These are phyloP conservation scores for Chromis chromis DNA, from an alignment of 2,797 vertebrate species.

Conservation along the genomic window DNA sequence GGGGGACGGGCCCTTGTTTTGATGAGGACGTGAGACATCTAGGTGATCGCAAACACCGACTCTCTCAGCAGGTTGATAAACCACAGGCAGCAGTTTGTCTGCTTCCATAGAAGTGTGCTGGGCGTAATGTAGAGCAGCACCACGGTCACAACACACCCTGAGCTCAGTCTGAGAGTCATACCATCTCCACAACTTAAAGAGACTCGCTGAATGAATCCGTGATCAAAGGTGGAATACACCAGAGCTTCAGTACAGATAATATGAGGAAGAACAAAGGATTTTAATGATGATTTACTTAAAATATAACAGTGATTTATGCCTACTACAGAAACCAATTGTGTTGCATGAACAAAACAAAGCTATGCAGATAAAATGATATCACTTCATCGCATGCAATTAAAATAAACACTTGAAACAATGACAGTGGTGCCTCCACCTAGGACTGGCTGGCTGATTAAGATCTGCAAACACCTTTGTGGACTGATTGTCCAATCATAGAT, in stretches of 20 bases:
- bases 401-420: not conserved
- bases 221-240: no score
- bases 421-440: no score
- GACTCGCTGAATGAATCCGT: no score
- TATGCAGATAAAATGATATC: not conserved
- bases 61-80: constrained; percentile 39
- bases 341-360: not conserved
- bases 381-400: not conserved
- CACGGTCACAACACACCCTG: not conserved
- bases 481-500: no score
- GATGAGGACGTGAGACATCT: constrained; percentile 53
- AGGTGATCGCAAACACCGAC: constrained; percentile 39
- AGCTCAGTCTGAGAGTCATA: not conserved
- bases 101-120: not conserved
- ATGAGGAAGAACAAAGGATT: no score
- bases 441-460: no score
- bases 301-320: not conserved
- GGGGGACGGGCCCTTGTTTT: constrained; percentile 57
- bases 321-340: not conserved
- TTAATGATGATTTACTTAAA: not conserved
- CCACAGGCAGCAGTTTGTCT: constrained; percentile 17
- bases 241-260: no score
- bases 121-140: not conserved
- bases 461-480: no score
- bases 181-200: not conserved